Evolutionary conservation across 2,113 vertebrate genomes (phyloP), one percentile per base, ranked within the genome.

Genomic region (Elephas maximus): DNA sequence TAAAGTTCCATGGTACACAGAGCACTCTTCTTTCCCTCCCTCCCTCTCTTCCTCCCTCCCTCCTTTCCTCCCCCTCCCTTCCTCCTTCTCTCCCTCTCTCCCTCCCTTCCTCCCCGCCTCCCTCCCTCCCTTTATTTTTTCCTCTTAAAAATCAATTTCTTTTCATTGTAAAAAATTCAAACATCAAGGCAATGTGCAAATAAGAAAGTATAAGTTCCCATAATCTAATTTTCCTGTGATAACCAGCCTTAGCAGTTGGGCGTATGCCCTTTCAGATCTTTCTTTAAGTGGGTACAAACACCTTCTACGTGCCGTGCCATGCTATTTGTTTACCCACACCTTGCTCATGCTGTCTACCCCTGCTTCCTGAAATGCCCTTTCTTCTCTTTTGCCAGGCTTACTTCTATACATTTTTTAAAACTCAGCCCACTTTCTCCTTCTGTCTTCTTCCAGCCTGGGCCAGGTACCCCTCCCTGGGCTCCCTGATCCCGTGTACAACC

Each of bases 111-210:
- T 37, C 5, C 33, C 69, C 8, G 11, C 69, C 5, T 17, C 6
- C 12, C 69, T 73, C 17, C 33, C 18, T 74, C 20, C 41, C 7
- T 41, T 67, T 88, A 78, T 30, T 62, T 67, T 79, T 93, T 28
- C 69, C 89, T 48, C 60, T 81, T 48, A 53, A n/a, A 92, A 93
- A 90, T 57, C 24, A 92, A 67, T 90, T 81, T 11, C 84, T 96
- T 11, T 65, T 88, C 28, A 74, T n/a, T 88, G 60, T 48, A 65
- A 92, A 92, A 62, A 73, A 82, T 73, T 83, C 33, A 84, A 81
- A 71, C 1, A 21, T 81, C 51, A 95, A 5, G n/a, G 44, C 20
- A n/a, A 51, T 12, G 10, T 73, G 48, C 26, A 93, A 82, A 79
- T 88, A 73, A 62, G 62, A 89, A 86, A 84, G 57, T 62, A 41